Conservation (phyloP, 2,797 vertebrate species). For the Crypturellus tataupa region DNA sequence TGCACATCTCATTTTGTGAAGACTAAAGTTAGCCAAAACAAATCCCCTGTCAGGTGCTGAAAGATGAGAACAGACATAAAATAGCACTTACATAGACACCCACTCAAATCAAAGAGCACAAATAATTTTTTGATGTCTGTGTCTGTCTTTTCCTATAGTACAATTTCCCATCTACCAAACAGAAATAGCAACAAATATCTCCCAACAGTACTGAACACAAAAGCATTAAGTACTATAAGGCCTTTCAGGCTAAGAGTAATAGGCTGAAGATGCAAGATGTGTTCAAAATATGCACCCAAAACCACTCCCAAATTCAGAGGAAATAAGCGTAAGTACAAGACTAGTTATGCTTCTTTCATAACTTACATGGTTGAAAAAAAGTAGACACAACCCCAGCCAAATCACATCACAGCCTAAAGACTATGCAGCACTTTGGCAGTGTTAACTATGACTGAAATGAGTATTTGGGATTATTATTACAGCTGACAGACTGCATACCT, state of each 20-base stretch:
- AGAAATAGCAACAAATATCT: neutral
- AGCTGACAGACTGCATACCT: neutral
- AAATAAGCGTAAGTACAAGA: neutral
- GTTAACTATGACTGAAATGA: neutral
- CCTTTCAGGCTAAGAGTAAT: neutral
- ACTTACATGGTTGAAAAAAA: neutral
- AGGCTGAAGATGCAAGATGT: rapidly evolving
- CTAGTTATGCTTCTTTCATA: neutral
- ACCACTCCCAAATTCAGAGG: neutral
- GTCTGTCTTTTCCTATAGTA: neutral
- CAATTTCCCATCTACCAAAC: neutral
- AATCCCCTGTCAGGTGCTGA: neutral
- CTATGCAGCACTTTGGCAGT: neutral
- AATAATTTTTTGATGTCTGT: neutral
- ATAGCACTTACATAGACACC: neutral
- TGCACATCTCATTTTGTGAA: neutral
- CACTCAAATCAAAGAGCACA: neutral
- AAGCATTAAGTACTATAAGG: neutral
- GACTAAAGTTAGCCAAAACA: neutral
- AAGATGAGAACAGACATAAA: neutral
- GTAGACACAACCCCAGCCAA: neutral
- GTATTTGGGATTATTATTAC: neutral
- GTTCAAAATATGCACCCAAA: neutral
- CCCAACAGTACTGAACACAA: neutral
- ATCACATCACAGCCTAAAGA: neutral